Conservation (phyloP, 2,113 vertebrate species). For the Sisor rabdophorus region DNA sequence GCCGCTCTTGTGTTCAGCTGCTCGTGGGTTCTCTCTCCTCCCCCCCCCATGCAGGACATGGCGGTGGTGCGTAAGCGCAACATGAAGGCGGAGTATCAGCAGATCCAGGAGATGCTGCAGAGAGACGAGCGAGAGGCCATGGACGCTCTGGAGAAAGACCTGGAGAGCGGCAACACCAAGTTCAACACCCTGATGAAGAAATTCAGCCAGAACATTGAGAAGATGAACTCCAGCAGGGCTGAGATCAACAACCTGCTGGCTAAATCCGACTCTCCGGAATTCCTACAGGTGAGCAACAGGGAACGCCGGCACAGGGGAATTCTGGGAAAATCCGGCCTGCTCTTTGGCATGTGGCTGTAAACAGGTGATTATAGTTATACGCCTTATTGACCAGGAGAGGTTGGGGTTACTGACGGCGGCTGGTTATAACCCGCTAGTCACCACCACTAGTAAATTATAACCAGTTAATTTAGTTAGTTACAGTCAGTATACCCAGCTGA, state of each 20-base stretch:
- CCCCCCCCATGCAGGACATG: conserved; percentile 63
- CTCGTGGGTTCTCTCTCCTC: not conserved
- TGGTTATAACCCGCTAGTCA: not conserved
- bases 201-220: conserved; percentile 71
- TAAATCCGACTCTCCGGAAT: conserved; percentile 69
- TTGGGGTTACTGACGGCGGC: too few species aligned
- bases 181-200: conserved; percentile 60
- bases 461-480: too few species aligned
- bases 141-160: conserved; percentile 71
- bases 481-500: too few species aligned
- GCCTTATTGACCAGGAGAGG: not conserved
- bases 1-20: not conserved
- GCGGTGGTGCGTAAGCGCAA: conserved; percentile 61
- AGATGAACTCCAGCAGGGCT: conserved; percentile 67
- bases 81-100: conserved; percentile 69
- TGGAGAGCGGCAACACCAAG: conserved; percentile 71
- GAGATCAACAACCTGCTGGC: conserved; percentile 69
- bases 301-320: too few species aligned
- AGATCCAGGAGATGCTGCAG: conserved; percentile 75
- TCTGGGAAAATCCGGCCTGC: not conserved
- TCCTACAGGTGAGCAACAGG: conserved; percentile 81
- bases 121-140: conserved; percentile 64
- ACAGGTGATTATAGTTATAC: not conserved
- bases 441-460: not conserved
- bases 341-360: not conserved